These are phyloP conservation scores for Paracentrotus lividus DNA, from an alignment of 53 echinoderm and acorn worm genomes.

Conservation along the genomic window DNA sequence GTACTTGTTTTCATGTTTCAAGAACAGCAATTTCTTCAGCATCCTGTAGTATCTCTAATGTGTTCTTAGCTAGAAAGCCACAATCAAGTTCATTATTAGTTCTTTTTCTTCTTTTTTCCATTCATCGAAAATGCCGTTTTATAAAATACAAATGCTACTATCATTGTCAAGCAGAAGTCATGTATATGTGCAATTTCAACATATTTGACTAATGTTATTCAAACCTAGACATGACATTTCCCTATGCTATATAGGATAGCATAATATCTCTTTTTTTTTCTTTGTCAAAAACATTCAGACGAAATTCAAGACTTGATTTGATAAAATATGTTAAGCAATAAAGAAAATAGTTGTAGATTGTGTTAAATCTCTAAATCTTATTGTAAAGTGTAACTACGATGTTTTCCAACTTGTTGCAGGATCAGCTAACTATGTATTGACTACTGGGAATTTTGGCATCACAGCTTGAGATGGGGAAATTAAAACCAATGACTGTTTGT, in stretches of 20 bases:
- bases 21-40: neutral
- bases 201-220: neutral
- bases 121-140: neutral
- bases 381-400: no score
- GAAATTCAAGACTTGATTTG: neutral
- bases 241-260: neutral
- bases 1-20: neutral
- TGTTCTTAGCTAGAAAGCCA: neutral
- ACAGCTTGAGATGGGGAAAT: no score
- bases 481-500: no score
- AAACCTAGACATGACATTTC: neutral
- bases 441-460: no score
- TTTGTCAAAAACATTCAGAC: no score
- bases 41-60: neutral
- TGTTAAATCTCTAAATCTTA: no score
- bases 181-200: conserved; percentile 23
- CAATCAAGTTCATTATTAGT: neutral
- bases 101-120: neutral
- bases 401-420: no score
- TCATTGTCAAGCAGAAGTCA: neutral
- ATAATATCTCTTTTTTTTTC: no score
- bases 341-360: neutral
- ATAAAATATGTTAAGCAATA: neutral
- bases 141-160: no score
- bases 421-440: no score